Conservation (phyloP, 2,888 invertebrate species). For the Drosophila meridionalis region DNA sequence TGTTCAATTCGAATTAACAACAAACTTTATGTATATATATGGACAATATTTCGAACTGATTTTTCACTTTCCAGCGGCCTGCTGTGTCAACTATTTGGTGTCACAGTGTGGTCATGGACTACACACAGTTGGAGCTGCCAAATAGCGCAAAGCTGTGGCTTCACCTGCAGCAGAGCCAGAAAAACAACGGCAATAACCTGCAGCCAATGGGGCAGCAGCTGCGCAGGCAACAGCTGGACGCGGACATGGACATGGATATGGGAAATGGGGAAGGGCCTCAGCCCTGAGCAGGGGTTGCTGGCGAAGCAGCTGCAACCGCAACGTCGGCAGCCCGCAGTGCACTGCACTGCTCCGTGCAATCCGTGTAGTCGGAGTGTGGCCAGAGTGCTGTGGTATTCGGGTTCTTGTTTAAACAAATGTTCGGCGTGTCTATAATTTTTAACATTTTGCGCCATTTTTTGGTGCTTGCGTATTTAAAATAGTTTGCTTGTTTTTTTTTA, state of each 20-base stretch:
- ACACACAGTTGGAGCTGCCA: slow-evolving; percentile 18
- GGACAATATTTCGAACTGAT: not conserved
- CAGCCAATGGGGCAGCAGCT: slow-evolving; percentile 20
- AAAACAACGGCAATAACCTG: slow-evolving; percentile 24
- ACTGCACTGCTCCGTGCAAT: slow-evolving; percentile 41
- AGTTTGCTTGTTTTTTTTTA: slow-evolving; percentile 29
- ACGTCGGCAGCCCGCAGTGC: slow-evolving; percentile 35
- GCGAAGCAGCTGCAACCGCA: slow-evolving; percentile 50
- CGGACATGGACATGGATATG: not conserved
- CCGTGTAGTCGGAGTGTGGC: slow-evolving; percentile 43
- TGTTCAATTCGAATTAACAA: slow-evolving; percentile 1
- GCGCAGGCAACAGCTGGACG: slow-evolving; percentile 16
- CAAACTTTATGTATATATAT: not conserved
- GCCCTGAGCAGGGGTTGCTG: not conserved
- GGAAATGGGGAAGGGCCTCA: not conserved
- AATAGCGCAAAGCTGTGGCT: slow-evolving; percentile 16
- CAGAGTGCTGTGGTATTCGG: slow-evolving; percentile 60
- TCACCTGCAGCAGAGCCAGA: slow-evolving; percentile 38
- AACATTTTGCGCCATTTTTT: slow-evolving; percentile 55
- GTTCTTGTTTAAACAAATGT: slow-evolving; percentile 74
- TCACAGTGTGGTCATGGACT: slow-evolving; percentile 39
- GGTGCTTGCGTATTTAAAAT: slow-evolving; percentile 56
- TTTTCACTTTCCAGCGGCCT: slow-evolving; percentile 18
- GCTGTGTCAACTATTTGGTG: slow-evolving; percentile 24
- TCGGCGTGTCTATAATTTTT: slow-evolving; percentile 69